Evolutionary conservation across 2,888 invertebrate genomes (phyloP).

Genomic region (Eupsilia transversa): DNA sequence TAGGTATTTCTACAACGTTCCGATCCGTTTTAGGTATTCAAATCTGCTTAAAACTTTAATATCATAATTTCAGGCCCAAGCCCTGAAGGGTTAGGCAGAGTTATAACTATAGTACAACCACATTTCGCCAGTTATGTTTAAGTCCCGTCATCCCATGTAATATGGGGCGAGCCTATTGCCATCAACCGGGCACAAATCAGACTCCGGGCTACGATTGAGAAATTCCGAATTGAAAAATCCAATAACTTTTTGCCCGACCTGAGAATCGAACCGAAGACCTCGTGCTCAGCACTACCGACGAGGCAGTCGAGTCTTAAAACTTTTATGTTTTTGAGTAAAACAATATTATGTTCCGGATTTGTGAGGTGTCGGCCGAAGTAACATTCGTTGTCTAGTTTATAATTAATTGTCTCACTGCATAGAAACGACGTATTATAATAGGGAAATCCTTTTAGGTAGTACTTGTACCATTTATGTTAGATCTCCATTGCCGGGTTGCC

Average conservation of each 20-base stretch:
- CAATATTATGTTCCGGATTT: neutral
- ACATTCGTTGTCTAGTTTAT: slow-evolving; percentile 18
- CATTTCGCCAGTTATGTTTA: too few species aligned
- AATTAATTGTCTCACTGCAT: slow-evolving; percentile 46
- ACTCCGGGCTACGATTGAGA: too few species aligned
- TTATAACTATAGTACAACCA: too few species aligned
- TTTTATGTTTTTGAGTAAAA: slow-evolving; percentile 12
- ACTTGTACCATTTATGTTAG: slow-evolving; percentile 55
- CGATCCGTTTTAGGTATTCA: slow-evolving; percentile 21
- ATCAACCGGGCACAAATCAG: too few species aligned
- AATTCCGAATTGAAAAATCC: too few species aligned
- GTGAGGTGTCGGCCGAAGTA: slow-evolving; percentile 4
- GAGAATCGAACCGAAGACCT: too few species aligned
- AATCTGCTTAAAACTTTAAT: slow-evolving; percentile 19
- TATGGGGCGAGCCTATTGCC: too few species aligned
- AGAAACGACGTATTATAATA: slow-evolving; percentile 65
- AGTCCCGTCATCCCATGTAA: too few species aligned
- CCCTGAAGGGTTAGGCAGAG: too few species aligned
- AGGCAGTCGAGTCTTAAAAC: slow-evolving; percentile 7
- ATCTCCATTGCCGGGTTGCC: slow-evolving; percentile 44
- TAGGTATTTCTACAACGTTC: neutral
- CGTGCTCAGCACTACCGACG: too few species aligned
- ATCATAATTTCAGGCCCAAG: too few species aligned
- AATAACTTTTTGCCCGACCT: too few species aligned
- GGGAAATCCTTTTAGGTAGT: slow-evolving; percentile 71